These are phyloP conservation scores for Sigmodon hispidus DNA, from an alignment of 2,113 vertebrate species.

Conservation along the genomic window DNA sequence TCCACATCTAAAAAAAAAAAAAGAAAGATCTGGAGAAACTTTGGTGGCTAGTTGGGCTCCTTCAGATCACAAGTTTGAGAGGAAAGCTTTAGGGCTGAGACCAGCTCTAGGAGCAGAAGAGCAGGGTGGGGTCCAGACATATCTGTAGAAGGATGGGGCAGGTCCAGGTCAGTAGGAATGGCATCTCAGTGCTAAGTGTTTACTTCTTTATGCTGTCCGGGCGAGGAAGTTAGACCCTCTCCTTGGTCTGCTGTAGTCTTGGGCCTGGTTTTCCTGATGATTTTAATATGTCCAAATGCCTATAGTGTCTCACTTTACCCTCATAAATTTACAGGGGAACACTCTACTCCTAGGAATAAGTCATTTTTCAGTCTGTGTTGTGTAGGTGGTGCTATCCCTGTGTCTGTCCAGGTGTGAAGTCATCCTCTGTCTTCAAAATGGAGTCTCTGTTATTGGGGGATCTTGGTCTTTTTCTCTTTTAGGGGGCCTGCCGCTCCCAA, in stretches of 20 bases:
- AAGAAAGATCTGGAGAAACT: not conserved
- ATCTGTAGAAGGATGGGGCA: not conserved
- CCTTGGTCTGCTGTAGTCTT: not conserved
- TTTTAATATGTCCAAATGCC: not conserved
- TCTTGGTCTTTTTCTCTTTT: too few species aligned
- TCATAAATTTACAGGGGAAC: not conserved
- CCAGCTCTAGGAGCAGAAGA: not conserved
- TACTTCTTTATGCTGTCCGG: not conserved
- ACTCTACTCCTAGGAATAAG: not conserved
- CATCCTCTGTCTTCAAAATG: not conserved
- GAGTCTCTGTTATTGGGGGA: too few species aligned
- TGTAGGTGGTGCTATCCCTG: not conserved
- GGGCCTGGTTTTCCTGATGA: not conserved
- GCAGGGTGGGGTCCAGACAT: not conserved
- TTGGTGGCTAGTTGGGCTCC: not conserved
- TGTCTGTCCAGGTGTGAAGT: not conserved
- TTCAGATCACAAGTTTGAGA: not conserved
- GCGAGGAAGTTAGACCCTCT: not conserved
- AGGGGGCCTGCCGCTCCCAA: too few species aligned
- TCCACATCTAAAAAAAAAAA: too few species aligned
- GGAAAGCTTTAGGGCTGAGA: not conserved
- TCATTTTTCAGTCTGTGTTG: not conserved
- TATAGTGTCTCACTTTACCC: not conserved
- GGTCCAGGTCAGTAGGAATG: not conserved
- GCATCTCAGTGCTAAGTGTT: not conserved